A percentile compares a stretch with the other conserved stretches of the same genome.
Evolutionary conservation across 2,888 invertebrate genomes (phyloP).

Genomic region (Limenitis camilla): DNA sequence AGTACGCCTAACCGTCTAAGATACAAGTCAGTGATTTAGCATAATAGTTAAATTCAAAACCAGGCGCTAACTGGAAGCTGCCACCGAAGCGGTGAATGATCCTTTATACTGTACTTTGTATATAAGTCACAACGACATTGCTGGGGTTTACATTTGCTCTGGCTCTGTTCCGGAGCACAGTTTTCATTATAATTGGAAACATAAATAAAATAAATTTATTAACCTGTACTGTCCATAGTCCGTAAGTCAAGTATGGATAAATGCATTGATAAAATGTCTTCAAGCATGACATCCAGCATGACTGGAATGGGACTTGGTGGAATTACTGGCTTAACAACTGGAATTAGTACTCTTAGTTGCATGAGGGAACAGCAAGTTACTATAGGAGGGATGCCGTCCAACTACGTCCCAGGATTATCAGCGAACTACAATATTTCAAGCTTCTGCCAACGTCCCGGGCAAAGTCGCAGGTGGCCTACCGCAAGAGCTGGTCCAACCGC

Average conservation of each 20-base stretch:
- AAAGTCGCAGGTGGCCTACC: constrained; percentile 67
- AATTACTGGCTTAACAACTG: constrained; percentile 61
- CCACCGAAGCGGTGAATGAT: constrained; percentile 58
- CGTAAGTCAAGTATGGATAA: constrained; percentile 67
- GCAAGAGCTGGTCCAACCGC: constrained; percentile 68
- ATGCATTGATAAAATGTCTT: constrained; percentile 70
- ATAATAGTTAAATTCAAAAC: constrained; percentile 52
- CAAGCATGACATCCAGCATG: constrained; percentile 70
- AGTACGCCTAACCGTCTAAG: constrained; percentile 9
- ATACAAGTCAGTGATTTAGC: constrained; percentile 50
- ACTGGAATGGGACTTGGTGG: constrained; percentile 71
- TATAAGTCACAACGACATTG: constrained; percentile 43
- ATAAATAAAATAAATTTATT: constrained; percentile 12
- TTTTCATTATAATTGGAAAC: constrained; percentile 38
- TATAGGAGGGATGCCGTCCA: constrained; percentile 70
- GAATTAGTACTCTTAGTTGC: constrained; percentile 63
- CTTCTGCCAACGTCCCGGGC: constrained; percentile 69
- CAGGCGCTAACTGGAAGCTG: constrained; percentile 55
- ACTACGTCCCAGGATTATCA: constrained; percentile 67
- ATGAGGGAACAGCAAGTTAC: constrained; percentile 67
- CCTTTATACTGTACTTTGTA: constrained; percentile 36
- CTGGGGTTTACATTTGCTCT: constrained; percentile 59
- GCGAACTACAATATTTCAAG: constrained; percentile 70
- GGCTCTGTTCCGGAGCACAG: constrained; percentile 59
- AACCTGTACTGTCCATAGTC: constrained; percentile 49